phyloP scores from a whole-genome alignment of 2,113 vertebrate genomes.

The Nematolebias whitei region DNA sequence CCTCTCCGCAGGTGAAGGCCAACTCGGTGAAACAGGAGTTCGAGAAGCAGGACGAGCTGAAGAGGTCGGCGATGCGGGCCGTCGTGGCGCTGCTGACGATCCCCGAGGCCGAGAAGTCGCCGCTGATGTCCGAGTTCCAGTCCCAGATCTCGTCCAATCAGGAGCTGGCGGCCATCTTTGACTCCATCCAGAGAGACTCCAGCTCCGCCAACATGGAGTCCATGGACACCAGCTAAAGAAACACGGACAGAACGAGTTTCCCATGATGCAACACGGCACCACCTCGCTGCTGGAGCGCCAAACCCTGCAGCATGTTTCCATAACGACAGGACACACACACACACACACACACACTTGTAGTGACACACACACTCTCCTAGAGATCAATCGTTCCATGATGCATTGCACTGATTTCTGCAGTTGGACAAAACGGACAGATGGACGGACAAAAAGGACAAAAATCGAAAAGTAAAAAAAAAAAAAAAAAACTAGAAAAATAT shows the following conservation, averaged over 20 bases:
- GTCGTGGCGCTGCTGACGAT: constrained; percentile 96
- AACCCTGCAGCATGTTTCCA: constrained; percentile 71
- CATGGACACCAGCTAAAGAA: constrained; percentile 96
- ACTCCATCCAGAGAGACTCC: constrained; percentile 98
- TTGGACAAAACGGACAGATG: constrained; percentile 34
- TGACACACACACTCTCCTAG: constrained; percentile 61
- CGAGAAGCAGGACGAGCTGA: constrained; percentile 98
- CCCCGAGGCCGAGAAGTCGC: constrained; percentile 99
- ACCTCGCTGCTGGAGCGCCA: constrained; percentile 65
- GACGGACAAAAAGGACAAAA: constrained; percentile 71
- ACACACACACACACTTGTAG: constrained; percentile 32
- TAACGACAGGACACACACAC: constrained; percentile 61
- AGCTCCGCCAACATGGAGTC: constrained; percentile 97
- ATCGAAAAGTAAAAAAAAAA: constrained; percentile 41
- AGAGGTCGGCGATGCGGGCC: constrained; percentile 97
- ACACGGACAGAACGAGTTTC: constrained; percentile 28
- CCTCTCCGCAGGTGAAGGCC: constrained; percentile 88
- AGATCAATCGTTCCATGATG: constrained; percentile 84
- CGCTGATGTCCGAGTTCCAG: constrained; percentile 98
- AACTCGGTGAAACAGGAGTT: constrained; percentile 99
- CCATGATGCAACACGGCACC: constrained; percentile 66
- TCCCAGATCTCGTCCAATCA: constrained; percentile 99
- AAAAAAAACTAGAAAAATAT: constrained; percentile 27
- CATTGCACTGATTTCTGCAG: constrained; percentile 92
- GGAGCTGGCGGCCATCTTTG: constrained; percentile 97